These are phyloP conservation scores for Arvicanthis niloticus DNA, from an alignment of 2,113 vertebrate species.

Conservation along the genomic window DNA sequence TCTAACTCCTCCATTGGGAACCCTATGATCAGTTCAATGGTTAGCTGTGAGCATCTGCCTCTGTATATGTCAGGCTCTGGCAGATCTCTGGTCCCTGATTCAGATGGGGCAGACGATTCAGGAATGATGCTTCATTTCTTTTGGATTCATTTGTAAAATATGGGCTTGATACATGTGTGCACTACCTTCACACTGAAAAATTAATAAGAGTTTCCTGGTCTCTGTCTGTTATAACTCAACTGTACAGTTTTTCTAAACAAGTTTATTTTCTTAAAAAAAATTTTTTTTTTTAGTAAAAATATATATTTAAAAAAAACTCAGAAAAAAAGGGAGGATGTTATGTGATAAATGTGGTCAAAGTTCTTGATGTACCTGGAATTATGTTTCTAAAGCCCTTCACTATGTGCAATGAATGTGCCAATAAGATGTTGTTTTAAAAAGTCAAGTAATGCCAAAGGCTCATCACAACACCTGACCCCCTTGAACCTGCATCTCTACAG, in stretches of 20 bases:
- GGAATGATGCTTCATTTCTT: not conserved
- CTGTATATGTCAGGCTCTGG: too few relatives aligned
- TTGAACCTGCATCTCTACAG: not conserved
- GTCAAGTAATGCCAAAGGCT: not conserved
- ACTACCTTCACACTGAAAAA: not conserved
- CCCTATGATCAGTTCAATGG: too few relatives aligned
- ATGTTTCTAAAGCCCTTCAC: not conserved
- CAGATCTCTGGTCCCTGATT: not conserved
- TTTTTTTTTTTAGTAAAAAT: constrained; percentile 25
- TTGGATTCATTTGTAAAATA: not conserved
- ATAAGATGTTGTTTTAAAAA: not conserved
- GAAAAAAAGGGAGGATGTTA: not conserved
- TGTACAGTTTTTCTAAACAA: not conserved
- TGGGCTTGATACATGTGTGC: not conserved
- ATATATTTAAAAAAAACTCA: not conserved
- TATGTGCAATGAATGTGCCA: not conserved
- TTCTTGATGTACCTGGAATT: not conserved
- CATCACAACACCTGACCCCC: not conserved
- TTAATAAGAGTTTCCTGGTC: not conserved
- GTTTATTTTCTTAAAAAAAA: constrained; percentile 10
- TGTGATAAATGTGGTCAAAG: not conserved
- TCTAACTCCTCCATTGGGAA: too few relatives aligned
- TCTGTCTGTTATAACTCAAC: not conserved
- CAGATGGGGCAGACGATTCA: not conserved
- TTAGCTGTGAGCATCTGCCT: too few relatives aligned